Percentiles rank a stretch among this genome's conserved stretches.
Evolutionary conservation across 35 echinoderm and acorn worm genomes (phyloP).

Genomic region (Amphiura filiformis): DNA sequence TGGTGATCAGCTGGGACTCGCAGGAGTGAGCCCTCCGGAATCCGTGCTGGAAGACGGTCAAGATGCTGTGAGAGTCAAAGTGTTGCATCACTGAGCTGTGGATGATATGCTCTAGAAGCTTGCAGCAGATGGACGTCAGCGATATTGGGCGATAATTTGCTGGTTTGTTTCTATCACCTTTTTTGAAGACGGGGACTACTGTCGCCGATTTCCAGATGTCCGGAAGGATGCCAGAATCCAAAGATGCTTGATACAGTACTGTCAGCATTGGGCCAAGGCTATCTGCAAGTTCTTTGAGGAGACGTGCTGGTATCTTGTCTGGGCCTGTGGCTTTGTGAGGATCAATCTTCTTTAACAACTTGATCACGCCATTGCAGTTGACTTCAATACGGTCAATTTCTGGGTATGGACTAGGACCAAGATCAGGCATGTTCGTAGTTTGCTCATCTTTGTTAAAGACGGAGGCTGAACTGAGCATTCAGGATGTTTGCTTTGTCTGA

Average conservation of each 20-base stretch:
- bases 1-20: not conserved
- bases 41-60: constrained; percentile 11
- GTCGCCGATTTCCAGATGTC: constrained; percentile 33
- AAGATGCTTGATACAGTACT: constrained; percentile 41
- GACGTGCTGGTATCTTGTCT: constrained; percentile 42
- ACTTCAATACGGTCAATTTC: constrained; percentile 20
- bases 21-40: constrained; percentile 15
- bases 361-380: constrained; percentile 24
- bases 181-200: constrained; percentile 41
- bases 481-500: constrained; percentile 40
- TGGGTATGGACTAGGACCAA: constrained; percentile 33
- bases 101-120: not conserved
- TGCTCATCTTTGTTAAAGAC: constrained; percentile 56
- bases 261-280: constrained; percentile 20
- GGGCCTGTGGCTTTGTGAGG: constrained; percentile 63
- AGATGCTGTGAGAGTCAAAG: not conserved
- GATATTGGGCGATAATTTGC: constrained; percentile 23
- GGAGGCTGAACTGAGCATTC: constrained; percentile 38
- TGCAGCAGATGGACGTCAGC: constrained; percentile 16
- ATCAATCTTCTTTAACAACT: constrained; percentile 48
- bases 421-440: not conserved
- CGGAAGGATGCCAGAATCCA: constrained; percentile 21
- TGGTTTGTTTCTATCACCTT: constrained; percentile 6
- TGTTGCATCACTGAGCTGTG: not conserved
- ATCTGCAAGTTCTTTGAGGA: constrained; percentile 52